Percentiles rank a stretch among this genome's conserved stretches.
These are phyloP conservation scores for Cyprinodon tularosa DNA, from an alignment of 2,113 vertebrate species.

Conservation along the genomic window DNA sequence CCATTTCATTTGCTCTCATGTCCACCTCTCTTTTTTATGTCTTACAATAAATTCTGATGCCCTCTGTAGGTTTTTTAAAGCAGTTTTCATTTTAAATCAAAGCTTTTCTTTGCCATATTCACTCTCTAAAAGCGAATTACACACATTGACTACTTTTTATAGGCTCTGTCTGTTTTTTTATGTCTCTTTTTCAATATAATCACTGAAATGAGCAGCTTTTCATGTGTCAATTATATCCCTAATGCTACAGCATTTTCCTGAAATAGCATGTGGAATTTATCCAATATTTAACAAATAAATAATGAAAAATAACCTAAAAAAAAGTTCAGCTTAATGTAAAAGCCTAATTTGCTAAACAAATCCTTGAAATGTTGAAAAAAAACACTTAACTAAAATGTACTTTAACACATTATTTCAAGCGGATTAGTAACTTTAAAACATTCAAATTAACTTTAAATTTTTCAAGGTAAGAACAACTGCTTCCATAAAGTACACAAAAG, in stretches of 20 bases:
- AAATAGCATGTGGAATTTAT: not conserved
- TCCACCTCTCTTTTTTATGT: not conserved
- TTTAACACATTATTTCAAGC: too few relatives aligned
- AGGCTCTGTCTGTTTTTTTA: not conserved
- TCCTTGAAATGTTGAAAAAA: too few relatives aligned
- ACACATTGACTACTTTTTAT: not conserved
- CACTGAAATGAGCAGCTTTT: not conserved
- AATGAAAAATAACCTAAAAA: too few relatives aligned
- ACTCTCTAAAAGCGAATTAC: slow-evolving; percentile 5
- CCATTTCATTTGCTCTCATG: not conserved
- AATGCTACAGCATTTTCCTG: not conserved
- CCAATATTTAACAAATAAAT: too few relatives aligned
- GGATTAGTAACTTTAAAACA: too few relatives aligned
- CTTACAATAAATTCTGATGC: slow-evolving; percentile 16
- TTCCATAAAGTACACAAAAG: too few relatives aligned
- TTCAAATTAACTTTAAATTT: too few relatives aligned
- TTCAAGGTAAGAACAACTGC: too few relatives aligned
- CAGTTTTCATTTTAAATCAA: not conserved
- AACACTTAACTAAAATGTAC: too few relatives aligned
- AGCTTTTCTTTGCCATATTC: not conserved
- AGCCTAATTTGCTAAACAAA: too few relatives aligned
- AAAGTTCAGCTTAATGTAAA: too few relatives aligned
- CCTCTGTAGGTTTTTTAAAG: not conserved
- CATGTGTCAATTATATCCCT: not conserved
- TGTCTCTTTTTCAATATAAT: not conserved